Evolutionary conservation across 2,888 invertebrate species (phyloP).

Genomic region (Heliothis peltigera): DNA sequence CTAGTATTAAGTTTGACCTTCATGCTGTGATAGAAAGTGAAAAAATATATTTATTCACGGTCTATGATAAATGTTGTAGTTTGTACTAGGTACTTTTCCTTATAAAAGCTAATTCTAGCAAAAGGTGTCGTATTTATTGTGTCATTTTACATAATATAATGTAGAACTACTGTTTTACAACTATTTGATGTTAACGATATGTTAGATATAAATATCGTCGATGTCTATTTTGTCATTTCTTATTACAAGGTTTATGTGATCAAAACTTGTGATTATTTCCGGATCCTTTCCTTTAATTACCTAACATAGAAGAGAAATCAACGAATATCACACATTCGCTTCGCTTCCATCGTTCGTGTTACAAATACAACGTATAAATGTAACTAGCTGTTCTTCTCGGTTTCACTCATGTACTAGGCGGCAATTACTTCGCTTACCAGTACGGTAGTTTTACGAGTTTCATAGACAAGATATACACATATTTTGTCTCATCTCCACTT

Average conservation of each 20-base stretch:
- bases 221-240: constrained; percentile 56
- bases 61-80: constrained; percentile 56
- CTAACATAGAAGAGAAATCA: neutral
- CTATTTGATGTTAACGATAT: constrained; percentile 48
- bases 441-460: too few species aligned
- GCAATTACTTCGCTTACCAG: too few species aligned
- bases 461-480: too few species aligned
- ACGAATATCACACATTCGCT: too few species aligned
- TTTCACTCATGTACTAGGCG: too few species aligned
- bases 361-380: too few species aligned
- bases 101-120: constrained; percentile 43
- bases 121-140: constrained; percentile 54
- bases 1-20: constrained; percentile 61
- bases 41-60: constrained; percentile 45
- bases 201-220: constrained; percentile 48
- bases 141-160: constrained; percentile 46
- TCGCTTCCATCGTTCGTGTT: too few species aligned
- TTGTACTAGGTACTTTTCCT: constrained; percentile 47
- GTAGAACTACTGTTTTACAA: constrained; percentile 45
- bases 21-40: constrained; percentile 60
- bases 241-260: constrained; percentile 53
- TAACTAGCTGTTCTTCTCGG: too few species aligned
- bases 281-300: neutral
- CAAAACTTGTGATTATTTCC: constrained; percentile 13
- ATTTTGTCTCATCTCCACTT: too few species aligned